phyloP scores from a whole-genome alignment of 2,113 vertebrate species.

The Anarrhichthys ocellatus region DNA sequence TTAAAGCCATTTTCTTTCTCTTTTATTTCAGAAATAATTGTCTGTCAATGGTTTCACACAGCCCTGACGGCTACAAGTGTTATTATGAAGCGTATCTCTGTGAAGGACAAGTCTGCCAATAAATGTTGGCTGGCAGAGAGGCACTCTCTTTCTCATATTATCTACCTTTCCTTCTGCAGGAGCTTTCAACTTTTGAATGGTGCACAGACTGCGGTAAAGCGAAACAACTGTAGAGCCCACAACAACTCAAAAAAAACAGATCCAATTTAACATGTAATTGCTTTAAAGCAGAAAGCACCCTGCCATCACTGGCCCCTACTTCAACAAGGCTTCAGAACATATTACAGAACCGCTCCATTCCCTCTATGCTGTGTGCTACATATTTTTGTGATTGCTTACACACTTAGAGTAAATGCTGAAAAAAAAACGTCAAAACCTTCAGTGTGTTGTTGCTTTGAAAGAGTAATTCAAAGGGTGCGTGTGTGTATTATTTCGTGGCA shows the following conservation, averaged over 20 bases:
- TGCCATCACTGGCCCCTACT: background rate
- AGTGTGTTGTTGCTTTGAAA: background rate
- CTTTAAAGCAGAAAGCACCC: conserved; percentile 17
- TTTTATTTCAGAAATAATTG: background rate
- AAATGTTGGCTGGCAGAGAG: conserved; percentile 1
- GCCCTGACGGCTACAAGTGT: background rate
- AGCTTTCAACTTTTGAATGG: background rate
- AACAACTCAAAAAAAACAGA: background rate
- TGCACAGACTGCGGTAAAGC: background rate
- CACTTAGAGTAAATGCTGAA: background rate
- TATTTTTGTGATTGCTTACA: background rate
- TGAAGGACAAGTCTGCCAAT: conserved; percentile 31
- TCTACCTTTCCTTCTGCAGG: background rate
- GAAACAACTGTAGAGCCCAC: background rate
- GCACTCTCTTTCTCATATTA: background rate
- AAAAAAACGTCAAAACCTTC: background rate
- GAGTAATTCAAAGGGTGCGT: background rate
- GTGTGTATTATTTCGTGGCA: too few relatives aligned
- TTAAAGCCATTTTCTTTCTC: background rate
- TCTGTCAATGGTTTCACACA: background rate
- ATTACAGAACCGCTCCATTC: background rate
- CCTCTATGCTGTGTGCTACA: background rate
- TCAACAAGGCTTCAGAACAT: background rate
- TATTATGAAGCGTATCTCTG: background rate
- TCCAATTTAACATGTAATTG: background rate